phyloP scores from a whole-genome alignment of 2,888 invertebrate genomes.

The Drosophila multiciliata region DNA sequence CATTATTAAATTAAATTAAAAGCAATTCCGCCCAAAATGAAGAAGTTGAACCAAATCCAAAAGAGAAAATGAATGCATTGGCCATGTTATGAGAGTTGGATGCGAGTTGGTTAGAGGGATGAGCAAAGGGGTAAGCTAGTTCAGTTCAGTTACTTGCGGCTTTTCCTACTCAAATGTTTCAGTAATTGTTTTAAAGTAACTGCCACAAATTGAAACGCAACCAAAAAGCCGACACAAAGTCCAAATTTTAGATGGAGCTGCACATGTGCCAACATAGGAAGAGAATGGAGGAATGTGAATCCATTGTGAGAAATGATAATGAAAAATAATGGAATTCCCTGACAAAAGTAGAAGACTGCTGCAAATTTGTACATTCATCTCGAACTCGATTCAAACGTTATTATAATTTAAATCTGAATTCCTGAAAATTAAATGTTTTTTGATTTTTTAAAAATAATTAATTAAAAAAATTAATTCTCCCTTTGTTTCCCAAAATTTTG shows the following conservation, averaged over 20 bases:
- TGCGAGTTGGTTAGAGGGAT: not conserved
- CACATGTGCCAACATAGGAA: not conserved
- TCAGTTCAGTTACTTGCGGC: slow-evolving; percentile 21
- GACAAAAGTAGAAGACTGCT: not conserved
- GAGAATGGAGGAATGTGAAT: not conserved
- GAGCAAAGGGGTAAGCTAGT: not conserved
- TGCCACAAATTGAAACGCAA: slow-evolving; percentile 43
- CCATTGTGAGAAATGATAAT: slow-evolving; percentile 12
- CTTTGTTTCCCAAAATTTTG: not conserved
- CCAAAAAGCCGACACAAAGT: slow-evolving; percentile 3
- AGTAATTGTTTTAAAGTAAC: slow-evolving; percentile 74
- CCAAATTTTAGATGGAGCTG: slow-evolving; percentile 14
- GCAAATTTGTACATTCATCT: not conserved
- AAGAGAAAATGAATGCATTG: slow-evolving; percentile 1
- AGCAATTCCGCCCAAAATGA: slow-evolving; percentile 12
- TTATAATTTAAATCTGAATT: not conserved
- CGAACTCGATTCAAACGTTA: no score
- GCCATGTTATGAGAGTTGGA: not conserved
- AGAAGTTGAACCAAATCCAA: not conserved
- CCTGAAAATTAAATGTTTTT: not conserved
- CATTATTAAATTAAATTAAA: slow-evolving; percentile 56
- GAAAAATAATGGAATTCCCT: slow-evolving; percentile 25
- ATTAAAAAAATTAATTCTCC: no score
- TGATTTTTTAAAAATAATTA: no score
- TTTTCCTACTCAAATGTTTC: slow-evolving; percentile 56